Evolutionary conservation across 2,797 vertebrate genomes (phyloP).

Genomic region (Myioborus miniatus): DNA sequence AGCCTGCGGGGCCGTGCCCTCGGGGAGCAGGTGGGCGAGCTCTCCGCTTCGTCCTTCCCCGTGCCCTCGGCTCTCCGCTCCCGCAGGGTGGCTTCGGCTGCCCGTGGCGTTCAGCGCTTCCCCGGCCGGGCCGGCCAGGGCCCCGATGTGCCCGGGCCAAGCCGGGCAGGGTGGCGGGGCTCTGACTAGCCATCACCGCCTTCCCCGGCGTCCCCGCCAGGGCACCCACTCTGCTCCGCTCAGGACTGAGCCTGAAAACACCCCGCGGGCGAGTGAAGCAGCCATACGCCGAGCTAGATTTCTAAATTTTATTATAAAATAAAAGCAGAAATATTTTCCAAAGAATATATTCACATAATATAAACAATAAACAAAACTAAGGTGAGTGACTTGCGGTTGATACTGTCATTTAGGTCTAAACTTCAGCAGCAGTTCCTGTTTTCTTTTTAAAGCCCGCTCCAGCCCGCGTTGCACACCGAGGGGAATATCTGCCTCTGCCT

Average conservation of each 20-base stretch:
- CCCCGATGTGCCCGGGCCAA: too few relatives aligned
- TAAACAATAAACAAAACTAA: slow-evolving; percentile 76
- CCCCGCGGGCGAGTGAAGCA: slow-evolving; percentile 41
- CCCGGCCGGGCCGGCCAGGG: too few relatives aligned
- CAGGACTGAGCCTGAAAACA: background rate
- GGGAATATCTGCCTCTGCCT: background rate
- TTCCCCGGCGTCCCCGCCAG: too few relatives aligned
- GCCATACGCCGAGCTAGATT: slow-evolving; percentile 33
- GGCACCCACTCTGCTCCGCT: background rate
- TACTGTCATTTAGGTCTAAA: slow-evolving; percentile 48
- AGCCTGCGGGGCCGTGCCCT: background rate
- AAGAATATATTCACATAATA: slow-evolving; percentile 83
- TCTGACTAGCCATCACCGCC: background rate
- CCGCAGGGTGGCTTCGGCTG: too few relatives aligned
- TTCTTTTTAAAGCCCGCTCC: background rate
- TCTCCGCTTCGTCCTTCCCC: background rate
- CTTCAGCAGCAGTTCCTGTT: slow-evolving; percentile 41
- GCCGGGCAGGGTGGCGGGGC: background rate
- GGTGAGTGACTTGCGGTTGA: slow-evolving; percentile 55
- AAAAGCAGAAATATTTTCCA: slow-evolving; percentile 84
- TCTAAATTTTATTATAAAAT: slow-evolving; percentile 87
- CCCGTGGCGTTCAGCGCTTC: too few relatives aligned
- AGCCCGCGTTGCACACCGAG: background rate
- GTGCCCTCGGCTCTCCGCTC: background rate
- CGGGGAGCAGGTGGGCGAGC: background rate